Evolutionary conservation across 2,113 vertebrate genomes (phyloP), one percentile per base, ranked within the genome.

Genomic region (Osmerus mordax): DNA sequence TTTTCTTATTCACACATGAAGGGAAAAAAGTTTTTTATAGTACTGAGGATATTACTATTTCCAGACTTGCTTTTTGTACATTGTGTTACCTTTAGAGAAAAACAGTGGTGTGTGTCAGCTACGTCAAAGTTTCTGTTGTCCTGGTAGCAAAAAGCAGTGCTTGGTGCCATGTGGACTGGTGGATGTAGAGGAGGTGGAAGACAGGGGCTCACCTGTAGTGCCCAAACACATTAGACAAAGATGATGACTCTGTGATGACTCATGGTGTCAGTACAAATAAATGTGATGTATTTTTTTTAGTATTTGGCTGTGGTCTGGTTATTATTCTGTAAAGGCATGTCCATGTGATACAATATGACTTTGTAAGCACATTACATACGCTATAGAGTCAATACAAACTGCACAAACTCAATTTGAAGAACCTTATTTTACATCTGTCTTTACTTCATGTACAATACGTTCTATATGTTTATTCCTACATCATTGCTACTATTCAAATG

Each of bases 281-380:
- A 93, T 90, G 91, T 92, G 88, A 90, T 89, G 91, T 93, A 89
- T 93, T 91, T 93, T 93, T 93, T 92, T 91, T 76, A 90, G 56
- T 84, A 74, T 47, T 47, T 16, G 6, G 25, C 69, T 81, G 53
- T 70, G 59, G 51, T 83, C 78, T 87, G 78, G 82, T 70, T 77
- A 84, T 87, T 85, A 8, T 82, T 59, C 56, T n/a, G 41, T 47
- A 36, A 36, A 36, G 32, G 32, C 32, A 36, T 36, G 32, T 5
- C 32, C 3, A 18, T 62, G 9, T 62, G 9, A 56, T 11, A 56
- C 16, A 56, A 19, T 18, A 18, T 18, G 1, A 9, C 3, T 16
- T 16, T 16, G 15, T 18, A 11, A 56, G n/a, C n/a, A 1, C 2
- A 2, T 18, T 56, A 16, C 55, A 56, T 18, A 9, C 15, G 55